These are phyloP conservation scores for Acronicta alni DNA, from an alignment of 2,888 invertebrate species.

Conservation along the genomic window DNA sequence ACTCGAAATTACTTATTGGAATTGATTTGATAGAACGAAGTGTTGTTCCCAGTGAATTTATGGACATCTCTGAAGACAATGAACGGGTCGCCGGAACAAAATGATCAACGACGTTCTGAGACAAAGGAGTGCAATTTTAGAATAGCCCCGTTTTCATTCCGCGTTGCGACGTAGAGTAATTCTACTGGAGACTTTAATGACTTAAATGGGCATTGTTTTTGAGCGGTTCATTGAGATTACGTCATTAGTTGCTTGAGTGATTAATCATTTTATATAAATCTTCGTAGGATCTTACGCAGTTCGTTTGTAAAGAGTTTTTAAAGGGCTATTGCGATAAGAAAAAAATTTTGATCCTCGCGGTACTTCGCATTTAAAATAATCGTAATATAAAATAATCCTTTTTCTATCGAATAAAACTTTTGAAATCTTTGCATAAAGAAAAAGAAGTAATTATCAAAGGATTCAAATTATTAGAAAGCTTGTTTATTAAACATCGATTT, in stretches of 20 bases:
- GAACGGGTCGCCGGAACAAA: constrained; percentile 56
- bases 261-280: constrained; percentile 47
- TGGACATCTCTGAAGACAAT: constrained; percentile 62
- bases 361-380: too few relatives aligned
- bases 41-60: constrained; percentile 57
- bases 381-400: too few relatives aligned
- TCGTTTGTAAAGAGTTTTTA: neutral
- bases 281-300: constrained; percentile 9
- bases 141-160: constrained; percentile 60
- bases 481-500: too few relatives aligned
- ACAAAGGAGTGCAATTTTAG: constrained; percentile 71
- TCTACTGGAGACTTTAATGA: constrained; percentile 61
- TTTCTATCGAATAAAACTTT: too few relatives aligned
- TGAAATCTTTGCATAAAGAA: too few relatives aligned
- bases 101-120: constrained; percentile 65
- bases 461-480: too few relatives aligned
- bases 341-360: neutral
- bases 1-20: constrained; percentile 35
- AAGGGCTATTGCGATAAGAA: neutral
- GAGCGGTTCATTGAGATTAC: constrained; percentile 50
- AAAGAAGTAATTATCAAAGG: too few relatives aligned
- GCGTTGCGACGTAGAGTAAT: constrained; percentile 53
- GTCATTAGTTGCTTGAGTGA: constrained; percentile 46
- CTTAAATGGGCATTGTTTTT: constrained; percentile 57
- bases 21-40: constrained; percentile 42